Percentiles rank a stretch among this genome's conserved stretches.
Evolutionary conservation across 2,113 vertebrate genomes (phyloP).

Genomic region (Ageneiosus marmoratus): DNA sequence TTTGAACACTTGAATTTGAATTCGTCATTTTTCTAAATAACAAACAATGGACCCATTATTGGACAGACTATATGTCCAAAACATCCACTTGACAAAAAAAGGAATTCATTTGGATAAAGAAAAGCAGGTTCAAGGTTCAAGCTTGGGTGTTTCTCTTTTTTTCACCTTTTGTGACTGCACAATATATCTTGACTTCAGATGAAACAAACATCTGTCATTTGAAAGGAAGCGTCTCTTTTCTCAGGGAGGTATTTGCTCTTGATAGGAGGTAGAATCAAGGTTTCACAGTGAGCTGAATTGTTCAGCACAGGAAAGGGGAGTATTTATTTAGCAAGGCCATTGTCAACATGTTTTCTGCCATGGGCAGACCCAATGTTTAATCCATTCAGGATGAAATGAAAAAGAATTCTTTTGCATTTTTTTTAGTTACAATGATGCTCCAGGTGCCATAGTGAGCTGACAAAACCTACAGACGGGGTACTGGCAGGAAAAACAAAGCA

Average conservation of each 20-base stretch:
- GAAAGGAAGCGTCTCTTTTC: constrained; percentile 69
- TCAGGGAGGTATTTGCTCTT: constrained; percentile 61
- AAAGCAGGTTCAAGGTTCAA: constrained; percentile 63
- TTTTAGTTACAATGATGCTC: constrained; percentile 82
- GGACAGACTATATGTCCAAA: constrained; percentile 44
- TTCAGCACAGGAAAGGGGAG: constrained; percentile 68
- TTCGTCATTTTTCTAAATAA: constrained; percentile 35
- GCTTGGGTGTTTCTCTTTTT: constrained; percentile 51
- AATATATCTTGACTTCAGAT: constrained; percentile 74
- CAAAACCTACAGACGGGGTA: constrained; percentile 69
- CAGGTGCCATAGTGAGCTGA: constrained; percentile 78
- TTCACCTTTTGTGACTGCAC: constrained; percentile 56
- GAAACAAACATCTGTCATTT: constrained; percentile 75
- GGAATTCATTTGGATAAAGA: constrained; percentile 56
- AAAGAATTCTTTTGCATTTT: constrained; percentile 74
- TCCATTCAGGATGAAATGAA: constrained; percentile 74
- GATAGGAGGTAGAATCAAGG: constrained; percentile 71
- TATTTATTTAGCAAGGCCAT: constrained; percentile 81
- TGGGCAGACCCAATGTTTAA: constrained; percentile 70
- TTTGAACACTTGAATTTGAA: constrained; percentile 39
- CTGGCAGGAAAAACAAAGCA: constrained; percentile 78
- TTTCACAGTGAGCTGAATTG: constrained; percentile 75
- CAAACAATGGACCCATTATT: constrained; percentile 40
- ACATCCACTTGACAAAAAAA: constrained; percentile 54
- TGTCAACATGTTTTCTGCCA: constrained; percentile 78